Percentiles rank a stretch among this genome's conserved stretches.
phyloP scores from a whole-genome alignment of 2,113 vertebrate genomes.

The Acrocephalus arundinaceus region DNA sequence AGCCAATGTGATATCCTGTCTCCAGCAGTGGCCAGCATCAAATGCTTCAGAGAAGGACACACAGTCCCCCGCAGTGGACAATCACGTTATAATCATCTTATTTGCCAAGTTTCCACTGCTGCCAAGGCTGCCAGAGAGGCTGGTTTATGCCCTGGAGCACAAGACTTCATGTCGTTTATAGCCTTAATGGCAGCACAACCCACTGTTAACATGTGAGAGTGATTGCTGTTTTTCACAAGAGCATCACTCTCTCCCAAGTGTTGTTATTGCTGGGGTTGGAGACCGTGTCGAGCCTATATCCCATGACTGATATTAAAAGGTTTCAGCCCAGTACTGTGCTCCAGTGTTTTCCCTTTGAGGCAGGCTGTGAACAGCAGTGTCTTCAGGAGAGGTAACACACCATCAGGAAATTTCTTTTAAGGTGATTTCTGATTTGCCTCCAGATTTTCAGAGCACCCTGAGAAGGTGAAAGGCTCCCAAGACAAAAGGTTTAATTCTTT shows the following conservation, averaged over 20 bases:
- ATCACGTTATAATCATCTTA: not conserved
- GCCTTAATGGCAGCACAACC: not conserved
- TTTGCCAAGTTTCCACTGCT: not conserved
- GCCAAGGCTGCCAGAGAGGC: not conserved
- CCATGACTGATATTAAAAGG: not conserved
- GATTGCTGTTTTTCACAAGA: not conserved
- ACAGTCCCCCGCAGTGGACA: not conserved
- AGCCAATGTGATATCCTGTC: conserved; percentile 34
- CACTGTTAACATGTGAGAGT: not conserved
- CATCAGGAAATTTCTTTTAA: not conserved
- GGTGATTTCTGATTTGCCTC: conserved; percentile 19
- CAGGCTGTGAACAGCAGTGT: not conserved
- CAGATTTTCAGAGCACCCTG: conserved; percentile 7
- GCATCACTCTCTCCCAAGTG: not conserved
- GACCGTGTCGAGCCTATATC: rapidly evolving
- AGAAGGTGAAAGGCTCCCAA: conserved; percentile 47
- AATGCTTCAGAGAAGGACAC: conserved; percentile 29
- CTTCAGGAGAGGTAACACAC: not conserved
- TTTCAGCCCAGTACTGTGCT: not conserved
- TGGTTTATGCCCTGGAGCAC: conserved; percentile 9
- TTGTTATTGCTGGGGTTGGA: not conserved
- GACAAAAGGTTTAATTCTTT: conserved; percentile 58
- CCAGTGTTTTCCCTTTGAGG: not conserved
- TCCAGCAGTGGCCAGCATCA: conserved; percentile 24
- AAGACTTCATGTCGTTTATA: not conserved